Percentiles rank a stretch among this genome's conserved stretches.
phyloP scores from a whole-genome alignment of 2,113 vertebrate genomes.

The Orcinus orca region DNA sequence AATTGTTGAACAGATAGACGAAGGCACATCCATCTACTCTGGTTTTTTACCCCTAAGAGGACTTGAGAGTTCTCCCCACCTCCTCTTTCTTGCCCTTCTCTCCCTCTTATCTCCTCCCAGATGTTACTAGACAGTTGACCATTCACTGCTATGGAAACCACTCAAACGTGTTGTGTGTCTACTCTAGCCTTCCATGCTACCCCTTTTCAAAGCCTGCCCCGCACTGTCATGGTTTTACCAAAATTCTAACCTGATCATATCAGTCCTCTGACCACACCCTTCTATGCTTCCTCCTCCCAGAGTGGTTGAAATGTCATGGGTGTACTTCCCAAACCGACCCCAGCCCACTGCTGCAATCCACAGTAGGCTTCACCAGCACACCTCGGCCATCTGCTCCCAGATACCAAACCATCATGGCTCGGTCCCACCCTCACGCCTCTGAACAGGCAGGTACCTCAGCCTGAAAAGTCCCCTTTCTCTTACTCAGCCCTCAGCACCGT shows the following conservation, averaged over 20 bases:
- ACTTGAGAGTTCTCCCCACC: not conserved
- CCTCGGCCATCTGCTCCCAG: not conserved
- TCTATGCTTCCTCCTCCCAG: not conserved
- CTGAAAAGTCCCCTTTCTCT: not conserved
- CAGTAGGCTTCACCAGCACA: not conserved
- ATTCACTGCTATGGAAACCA: not conserved
- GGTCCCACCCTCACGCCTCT: not conserved
- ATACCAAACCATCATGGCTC: not conserved
- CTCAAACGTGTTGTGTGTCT: not conserved
- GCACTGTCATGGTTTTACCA: not conserved
- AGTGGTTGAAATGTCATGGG: not conserved
- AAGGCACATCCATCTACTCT: not conserved
- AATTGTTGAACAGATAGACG: not conserved
- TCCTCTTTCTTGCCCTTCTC: not conserved
- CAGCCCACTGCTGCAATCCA: not conserved
- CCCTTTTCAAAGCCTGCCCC: not conserved
- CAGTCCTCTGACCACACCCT: not conserved
- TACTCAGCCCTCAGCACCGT: not conserved
- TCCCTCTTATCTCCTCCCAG: not conserved
- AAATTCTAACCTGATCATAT: not conserved
- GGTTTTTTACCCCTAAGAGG: not conserved
- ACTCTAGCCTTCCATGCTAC: not conserved
- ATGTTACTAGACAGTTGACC: not conserved
- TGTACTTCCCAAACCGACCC: not conserved
- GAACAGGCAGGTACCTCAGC: not conserved